Percentiles rank a stretch among this genome's conserved stretches.
Conservation (phyloP, 1,140 invertebrate species). For the Drosophila arawakana region DNA sequence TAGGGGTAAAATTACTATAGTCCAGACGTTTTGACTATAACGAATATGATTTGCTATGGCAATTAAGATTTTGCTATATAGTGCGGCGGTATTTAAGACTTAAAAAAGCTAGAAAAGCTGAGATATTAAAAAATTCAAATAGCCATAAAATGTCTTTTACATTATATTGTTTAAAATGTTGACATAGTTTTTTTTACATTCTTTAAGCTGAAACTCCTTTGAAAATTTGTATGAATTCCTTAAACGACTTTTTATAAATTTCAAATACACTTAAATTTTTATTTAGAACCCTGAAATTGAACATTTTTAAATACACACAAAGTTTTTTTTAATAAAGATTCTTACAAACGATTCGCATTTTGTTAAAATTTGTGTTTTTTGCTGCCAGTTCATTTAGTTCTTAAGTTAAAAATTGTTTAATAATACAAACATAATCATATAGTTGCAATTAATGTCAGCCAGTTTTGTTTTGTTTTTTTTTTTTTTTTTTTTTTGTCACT, state of each 20-base stretch:
- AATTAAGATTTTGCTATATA: no score
- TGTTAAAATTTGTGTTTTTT: constrained; percentile 9
- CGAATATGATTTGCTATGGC: background rate
- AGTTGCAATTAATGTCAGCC: constrained; percentile 10
- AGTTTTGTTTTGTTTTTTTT: background rate
- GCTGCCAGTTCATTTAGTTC: constrained; percentile 17
- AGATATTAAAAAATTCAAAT: no score
- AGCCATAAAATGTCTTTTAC: no score
- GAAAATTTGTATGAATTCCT: background rate
- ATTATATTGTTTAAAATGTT: no score
- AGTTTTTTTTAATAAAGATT: constrained; percentile 12
- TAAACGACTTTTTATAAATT: background rate
- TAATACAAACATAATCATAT: constrained; percentile 1
- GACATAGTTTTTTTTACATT: no score
- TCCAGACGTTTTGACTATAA: background rate
- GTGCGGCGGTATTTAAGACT: no score
- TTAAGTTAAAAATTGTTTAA: background rate
- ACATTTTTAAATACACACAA: constrained; percentile 15
- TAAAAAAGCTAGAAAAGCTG: no score
- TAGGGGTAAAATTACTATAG: background rate
- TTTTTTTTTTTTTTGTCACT: background rate
- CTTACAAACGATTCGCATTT: constrained; percentile 26
- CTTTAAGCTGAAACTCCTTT: background rate
- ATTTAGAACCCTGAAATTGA: constrained; percentile 29
- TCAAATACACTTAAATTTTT: constrained; percentile 32